Evolutionary conservation across 2,797 vertebrate species (phyloP), one percentile per base, ranked within the genome.

Genomic region (Onychomys arenicola): DNA sequence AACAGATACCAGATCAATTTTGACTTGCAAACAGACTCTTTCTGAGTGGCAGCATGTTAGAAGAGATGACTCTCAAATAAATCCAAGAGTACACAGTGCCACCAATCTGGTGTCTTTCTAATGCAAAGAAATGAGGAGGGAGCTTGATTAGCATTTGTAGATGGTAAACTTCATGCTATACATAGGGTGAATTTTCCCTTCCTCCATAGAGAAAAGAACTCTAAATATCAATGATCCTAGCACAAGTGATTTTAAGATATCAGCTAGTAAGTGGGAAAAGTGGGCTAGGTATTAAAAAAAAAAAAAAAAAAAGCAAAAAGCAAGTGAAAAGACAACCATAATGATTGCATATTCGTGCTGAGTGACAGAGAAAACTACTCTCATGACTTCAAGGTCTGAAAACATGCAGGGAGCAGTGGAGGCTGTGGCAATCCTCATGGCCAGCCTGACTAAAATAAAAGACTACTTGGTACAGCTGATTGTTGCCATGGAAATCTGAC

Each of bases 1-100:
- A 94, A 93, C 78, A 91, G 83, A 37, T 65, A 75, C 23, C 21
- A 27, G 82, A 49, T 9, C 78, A 86, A 52, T 96, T 96, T 77
- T 91, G 84, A 90, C n/a, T 95, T 89, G 21, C 9, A 75, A 75
- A 11, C n/a, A 23, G 43, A 19, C 59, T 83, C 57, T 13, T 93
- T 97, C 71, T 95, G 11, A 90, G 43, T 94, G 78, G 10, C 81
- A 90, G 2, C 6, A 12, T 85, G 27, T 61, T 89, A 82, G 40
- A 84, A 85, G 59, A 71, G 16, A 73, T 52, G 10, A 89, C 2
- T 67, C 29, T 13, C 57, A 94, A 89, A 82, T 49, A 94, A 84
- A 91, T 52, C 14, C 34, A 85, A 4, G 2, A 61, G 61, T 5
- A 71, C 52, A 91, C 92, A 91, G 88, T 75, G 63, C n/a, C 40